phyloP scores from a whole-genome alignment of 2,888 invertebrate species.

The Gisinianus flammeolus region DNA sequence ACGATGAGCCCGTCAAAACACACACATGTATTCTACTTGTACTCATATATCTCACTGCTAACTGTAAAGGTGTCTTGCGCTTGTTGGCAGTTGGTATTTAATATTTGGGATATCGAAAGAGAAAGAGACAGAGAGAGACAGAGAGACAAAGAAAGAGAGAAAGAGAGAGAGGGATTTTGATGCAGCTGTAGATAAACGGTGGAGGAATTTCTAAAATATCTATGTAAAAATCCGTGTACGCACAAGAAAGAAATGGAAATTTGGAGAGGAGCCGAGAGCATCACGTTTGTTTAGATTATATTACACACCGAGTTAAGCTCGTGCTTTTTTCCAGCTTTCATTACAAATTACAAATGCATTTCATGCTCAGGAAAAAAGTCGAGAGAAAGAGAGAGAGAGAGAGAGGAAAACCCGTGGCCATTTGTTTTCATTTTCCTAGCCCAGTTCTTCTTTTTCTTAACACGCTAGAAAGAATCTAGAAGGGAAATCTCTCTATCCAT shows the following conservation, averaged over 20 bases:
- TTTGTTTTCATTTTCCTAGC: not conserved
- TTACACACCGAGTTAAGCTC: not conserved
- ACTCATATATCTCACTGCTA: too few relatives aligned
- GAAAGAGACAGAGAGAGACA: too few relatives aligned
- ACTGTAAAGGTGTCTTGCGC: too few relatives aligned
- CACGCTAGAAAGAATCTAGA: not conserved
- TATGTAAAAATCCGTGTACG: too few relatives aligned
- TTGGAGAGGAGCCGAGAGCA: constrained; percentile 25
- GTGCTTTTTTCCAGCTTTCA: not conserved
- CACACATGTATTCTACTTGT: too few relatives aligned
- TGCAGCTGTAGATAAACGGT: too few relatives aligned
- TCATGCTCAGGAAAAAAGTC: not conserved
- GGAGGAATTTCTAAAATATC: too few relatives aligned
- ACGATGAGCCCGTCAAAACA: too few relatives aligned
- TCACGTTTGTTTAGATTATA: constrained; percentile 8
- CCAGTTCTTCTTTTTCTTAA: not conserved
- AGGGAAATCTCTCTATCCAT: too few relatives aligned
- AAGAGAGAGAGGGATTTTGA: not conserved
- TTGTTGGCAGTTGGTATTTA: too few relatives aligned
- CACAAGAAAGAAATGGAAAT: not conserved
- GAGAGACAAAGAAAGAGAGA: too few relatives aligned
- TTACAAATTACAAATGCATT: not conserved
- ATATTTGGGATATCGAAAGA: too few relatives aligned
- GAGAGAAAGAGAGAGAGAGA: not conserved
- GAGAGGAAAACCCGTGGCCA: not conserved